phyloP scores from a whole-genome alignment of 2,113 vertebrate species.

The Sterrhoptilus dennistouni region DNA sequence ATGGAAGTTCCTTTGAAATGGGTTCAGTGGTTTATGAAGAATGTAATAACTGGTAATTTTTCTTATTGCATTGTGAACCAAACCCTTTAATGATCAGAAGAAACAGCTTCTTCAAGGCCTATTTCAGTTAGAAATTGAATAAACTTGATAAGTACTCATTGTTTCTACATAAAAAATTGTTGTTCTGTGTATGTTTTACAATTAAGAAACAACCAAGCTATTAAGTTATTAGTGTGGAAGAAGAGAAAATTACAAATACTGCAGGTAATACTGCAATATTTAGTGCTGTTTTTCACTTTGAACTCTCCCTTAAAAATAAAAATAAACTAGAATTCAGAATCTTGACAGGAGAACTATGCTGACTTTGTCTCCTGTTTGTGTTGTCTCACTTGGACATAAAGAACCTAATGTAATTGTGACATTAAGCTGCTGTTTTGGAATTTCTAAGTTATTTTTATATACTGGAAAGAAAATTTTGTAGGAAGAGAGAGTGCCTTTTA shows the following conservation, averaged over 20 bases:
- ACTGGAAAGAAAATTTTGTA: background rate
- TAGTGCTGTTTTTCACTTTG: background rate
- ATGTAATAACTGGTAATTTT: slow-evolving; percentile 87
- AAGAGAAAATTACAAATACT: background rate
- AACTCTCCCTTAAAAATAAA: background rate
- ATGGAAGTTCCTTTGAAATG: slow-evolving; percentile 78
- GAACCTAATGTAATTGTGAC: background rate
- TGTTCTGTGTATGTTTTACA: background rate
- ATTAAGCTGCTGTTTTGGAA: background rate
- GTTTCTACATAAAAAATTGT: background rate
- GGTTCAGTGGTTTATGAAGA: slow-evolving; percentile 89
- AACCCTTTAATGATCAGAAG: background rate
- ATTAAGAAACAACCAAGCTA: background rate
- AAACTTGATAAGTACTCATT: background rate
- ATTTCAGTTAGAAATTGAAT: background rate
- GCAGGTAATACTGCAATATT: background rate
- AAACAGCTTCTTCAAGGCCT: background rate
- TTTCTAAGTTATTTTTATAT: background rate
- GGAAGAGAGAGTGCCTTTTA: background rate
- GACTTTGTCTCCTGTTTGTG: background rate
- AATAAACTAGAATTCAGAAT: background rate
- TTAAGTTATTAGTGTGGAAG: background rate
- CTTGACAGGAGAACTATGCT: background rate
- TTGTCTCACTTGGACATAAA: background rate
- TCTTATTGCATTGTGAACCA: background rate